Percentiles rank a stretch among this genome's conserved stretches.
These are phyloP conservation scores for Thumatha senex DNA, from an alignment of 2,888 invertebrate genomes.

Conservation along the genomic window DNA sequence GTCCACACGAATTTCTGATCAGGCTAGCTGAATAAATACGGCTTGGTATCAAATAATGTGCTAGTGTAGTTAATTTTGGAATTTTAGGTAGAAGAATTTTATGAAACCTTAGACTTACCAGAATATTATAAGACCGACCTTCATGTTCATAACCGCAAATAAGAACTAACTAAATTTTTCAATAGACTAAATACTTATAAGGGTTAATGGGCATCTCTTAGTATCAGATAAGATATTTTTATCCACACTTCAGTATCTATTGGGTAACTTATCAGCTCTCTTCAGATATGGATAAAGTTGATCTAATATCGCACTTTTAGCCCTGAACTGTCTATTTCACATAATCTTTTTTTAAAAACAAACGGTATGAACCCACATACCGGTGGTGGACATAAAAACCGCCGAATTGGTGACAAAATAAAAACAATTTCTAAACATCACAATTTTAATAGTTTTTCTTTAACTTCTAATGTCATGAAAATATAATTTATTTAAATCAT, in stretches of 20 bases:
- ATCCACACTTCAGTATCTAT: neutral
- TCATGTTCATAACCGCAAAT: conserved; percentile 1
- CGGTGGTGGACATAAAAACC: too few species aligned
- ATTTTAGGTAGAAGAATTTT: too few species aligned
- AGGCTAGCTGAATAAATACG: too few species aligned
- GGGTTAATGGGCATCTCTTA: neutral
- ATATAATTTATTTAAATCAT: neutral
- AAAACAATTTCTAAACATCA: neutral
- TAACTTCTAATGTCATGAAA: conserved; percentile 14
- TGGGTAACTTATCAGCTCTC: neutral
- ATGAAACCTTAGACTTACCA: conserved; percentile 12
- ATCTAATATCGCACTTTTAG: neutral
- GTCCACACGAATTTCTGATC: too few species aligned
- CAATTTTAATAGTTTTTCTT: conserved; percentile 17
- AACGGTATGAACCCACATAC: too few species aligned
- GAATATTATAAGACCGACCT: conserved; percentile 2
- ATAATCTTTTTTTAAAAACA: neutral
- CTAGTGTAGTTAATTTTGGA: too few species aligned
- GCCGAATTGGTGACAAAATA: neutral
- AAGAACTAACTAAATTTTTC: neutral
- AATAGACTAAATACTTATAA: neutral
- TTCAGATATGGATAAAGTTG: conserved; percentile 1
- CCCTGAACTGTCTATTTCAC: neutral
- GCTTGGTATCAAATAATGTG: too few species aligned
- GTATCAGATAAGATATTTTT: conserved; percentile 3